Base-by-base conservation (phyloP, 2,797 vertebrate species). In the Botia almorhae region DNA sequence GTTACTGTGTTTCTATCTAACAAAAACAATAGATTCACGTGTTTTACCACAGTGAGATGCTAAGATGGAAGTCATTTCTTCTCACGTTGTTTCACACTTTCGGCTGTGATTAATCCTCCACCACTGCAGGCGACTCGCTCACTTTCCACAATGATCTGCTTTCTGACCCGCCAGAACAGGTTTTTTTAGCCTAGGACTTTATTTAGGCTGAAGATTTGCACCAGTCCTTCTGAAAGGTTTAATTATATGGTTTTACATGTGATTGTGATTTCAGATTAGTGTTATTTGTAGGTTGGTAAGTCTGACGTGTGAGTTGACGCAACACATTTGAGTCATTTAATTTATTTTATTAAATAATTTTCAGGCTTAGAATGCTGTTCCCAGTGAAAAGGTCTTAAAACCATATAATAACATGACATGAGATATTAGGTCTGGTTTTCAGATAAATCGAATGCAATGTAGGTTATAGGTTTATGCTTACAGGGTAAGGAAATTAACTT, bases 51-150 rank as follows among this genome's bases (percentile, higher is more conserved):
- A n/a, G 33, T n/a, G 67, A 50, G 19, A 12, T 55, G 14, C 19
- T 58, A 17, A 56, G 73, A 46, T 58, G 17, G 36, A 23, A 67
- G 61, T 80, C 50, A 74, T 78, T 63, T 3, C 26, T 33, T 65
- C 70, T 56, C 13, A 23, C 64, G 29, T 60, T 69, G 69, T 75
- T 70, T 76, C 53, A 81, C 73, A 80, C 69, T 68, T 83, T 29
- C 64, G 56, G 60, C 50, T 36, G 68, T 60, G 67, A 83, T 77
- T 72, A 72, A 81, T 83, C 51, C 53, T 71, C 80, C 50, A 36
- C 50, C 58, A 76, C 70, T 50, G 56, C 16, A 69, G 48, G 17
- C 17, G 13, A 69, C 56, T 26, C 33, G 5, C 19, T 69, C n/a
- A 0, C 8, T 46, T 10, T 72, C 75, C 69, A 58, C 50, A 77